Percentiles rank a stretch among this genome's conserved stretches.
These are phyloP conservation scores for Spermophilus dauricus DNA, from an alignment of 2,113 vertebrate species.

Conservation along the genomic window DNA sequence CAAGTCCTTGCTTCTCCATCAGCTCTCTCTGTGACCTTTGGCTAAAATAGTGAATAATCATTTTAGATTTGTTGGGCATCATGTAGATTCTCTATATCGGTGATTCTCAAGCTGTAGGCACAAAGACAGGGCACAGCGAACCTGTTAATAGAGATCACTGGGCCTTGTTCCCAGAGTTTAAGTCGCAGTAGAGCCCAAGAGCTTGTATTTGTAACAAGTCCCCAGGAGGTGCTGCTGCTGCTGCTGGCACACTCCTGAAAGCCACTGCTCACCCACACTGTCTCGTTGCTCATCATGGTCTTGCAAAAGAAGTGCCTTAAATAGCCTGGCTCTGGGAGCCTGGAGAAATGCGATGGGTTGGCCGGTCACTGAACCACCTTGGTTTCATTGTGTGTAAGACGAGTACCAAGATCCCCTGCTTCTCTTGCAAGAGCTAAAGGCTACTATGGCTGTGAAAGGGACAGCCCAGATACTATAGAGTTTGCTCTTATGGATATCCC, in stretches of 20 bases:
- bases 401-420: background rate
- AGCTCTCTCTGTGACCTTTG: background rate
- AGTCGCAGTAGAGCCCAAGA: background rate
- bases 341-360: background rate
- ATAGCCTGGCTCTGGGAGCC: no score
- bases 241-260: background rate
- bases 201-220: background rate
- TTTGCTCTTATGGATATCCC: background rate
- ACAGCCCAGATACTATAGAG: background rate
- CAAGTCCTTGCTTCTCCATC: background rate
- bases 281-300: background rate
- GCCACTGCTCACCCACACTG: rapidly evolving
- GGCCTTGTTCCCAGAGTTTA: background rate
- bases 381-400: background rate
- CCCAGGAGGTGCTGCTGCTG: background rate
- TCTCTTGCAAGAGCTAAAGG: background rate
- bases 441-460: background rate
- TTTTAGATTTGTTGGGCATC: background rate
- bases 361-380: background rate
- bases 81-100: no score
- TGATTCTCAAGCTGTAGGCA: background rate
- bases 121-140: background rate
- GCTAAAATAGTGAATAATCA: background rate
- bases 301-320: background rate
- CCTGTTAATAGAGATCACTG: background rate